Evolutionary conservation across 2,888 invertebrate species (phyloP), one percentile per base, ranked within the genome.

Genomic region (Esperia sulphurella): DNA sequence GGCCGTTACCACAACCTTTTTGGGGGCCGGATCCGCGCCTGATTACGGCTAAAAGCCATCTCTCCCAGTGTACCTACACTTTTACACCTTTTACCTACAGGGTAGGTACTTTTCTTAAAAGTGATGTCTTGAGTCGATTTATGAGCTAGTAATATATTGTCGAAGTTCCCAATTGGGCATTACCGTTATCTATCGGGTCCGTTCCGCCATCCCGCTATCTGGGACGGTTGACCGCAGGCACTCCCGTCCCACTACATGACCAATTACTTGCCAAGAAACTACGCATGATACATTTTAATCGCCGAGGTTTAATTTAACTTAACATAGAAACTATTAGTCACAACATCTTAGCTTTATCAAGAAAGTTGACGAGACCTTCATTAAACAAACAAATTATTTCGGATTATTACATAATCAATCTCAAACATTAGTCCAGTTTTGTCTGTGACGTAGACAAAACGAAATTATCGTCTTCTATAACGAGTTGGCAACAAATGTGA

Each of bases 141-240:
- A 48, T 45, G 48, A 46, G 49, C 50, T 45, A 13, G 48, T 49
- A 48, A 50, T 52, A 46, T 57, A 58, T 56, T 50, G 57, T 50
- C 49, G 41, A 61, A 59, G 56, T 58, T 59, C 55, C 52, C 52
- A 49, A 59, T 55, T 49, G 55, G 53, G 47, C 49, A 52, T 55
- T 50, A 51, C 48, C 46, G 53, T 48, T 58, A 57, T 58, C 55
- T 43, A 42, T 41, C 28, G 57, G 53, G 54, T 46, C 3, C 51
- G 52, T 21, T n/a, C 21, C 21, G 5, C 21, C 21, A 5, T 21
- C 21, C 51, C 53, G 43, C 45, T 53, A 52, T 60, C 55, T 55
- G 44, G 47, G 54, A 52, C 45, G 43, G 29, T 45, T 48, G 49
- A 45, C 52, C 51, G 55, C 50, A 49, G 13, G 13, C 45, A 39